Evolutionary conservation across 2,113 vertebrate species (phyloP).

Genomic region (Sinocyclocheilus anophthalmus): DNA sequence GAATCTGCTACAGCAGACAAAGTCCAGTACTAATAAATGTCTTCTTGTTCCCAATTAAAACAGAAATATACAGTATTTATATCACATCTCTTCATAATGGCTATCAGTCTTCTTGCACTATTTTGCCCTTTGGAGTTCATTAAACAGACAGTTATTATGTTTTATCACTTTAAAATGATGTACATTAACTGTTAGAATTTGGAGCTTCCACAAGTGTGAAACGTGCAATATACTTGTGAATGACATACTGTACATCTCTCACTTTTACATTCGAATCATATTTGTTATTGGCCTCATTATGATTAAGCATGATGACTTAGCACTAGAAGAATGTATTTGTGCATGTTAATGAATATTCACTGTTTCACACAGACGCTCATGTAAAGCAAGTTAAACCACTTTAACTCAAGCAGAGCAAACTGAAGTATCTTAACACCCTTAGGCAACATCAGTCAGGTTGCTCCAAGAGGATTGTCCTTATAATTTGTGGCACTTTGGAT

Average conservation of each 20-base stretch:
- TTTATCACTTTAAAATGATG: neutral
- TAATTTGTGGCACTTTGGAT: neutral
- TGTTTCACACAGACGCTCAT: neutral
- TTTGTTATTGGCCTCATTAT: neutral
- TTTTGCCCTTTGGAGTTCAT: neutral
- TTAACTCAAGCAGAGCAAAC: neutral
- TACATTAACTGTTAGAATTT: neutral
- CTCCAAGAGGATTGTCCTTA: neutral
- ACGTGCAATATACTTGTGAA: neutral
- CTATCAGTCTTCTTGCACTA: neutral
- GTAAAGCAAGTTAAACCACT: neutral
- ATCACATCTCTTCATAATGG: too few species aligned
- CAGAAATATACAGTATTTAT: too few species aligned
- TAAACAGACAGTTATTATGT: neutral
- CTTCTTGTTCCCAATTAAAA: neutral
- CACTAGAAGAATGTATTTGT: neutral
- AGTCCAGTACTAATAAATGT: constrained; percentile 1
- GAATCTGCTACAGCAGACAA: constrained; percentile 1
- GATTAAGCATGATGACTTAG: neutral
- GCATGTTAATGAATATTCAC: neutral
- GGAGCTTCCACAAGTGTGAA: neutral
- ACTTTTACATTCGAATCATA: neutral
- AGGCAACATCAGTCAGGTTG: too few species aligned
- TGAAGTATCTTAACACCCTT: neutral
- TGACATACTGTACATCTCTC: neutral